Conservation (phyloP, 2,113 vertebrate genomes). For the Azemiops feae region DNA sequence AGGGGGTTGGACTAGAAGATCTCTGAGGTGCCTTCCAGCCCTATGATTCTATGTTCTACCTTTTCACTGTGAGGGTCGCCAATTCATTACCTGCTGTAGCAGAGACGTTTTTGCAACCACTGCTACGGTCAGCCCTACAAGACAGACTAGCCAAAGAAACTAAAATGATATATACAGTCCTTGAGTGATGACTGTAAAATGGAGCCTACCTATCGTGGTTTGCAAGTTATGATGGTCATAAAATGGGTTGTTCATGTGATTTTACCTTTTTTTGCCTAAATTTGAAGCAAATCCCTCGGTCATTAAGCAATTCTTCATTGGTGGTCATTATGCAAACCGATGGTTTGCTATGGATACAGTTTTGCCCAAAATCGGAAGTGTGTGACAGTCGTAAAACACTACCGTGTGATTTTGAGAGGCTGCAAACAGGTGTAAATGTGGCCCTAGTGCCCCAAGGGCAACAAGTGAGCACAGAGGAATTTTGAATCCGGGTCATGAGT, state of each 20-base stretch:
- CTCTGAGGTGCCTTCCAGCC: not conserved
- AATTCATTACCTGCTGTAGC: not conserved
- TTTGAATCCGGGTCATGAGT: not conserved
- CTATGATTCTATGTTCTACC: not conserved
- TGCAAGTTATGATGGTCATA: not conserved
- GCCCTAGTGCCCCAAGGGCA: not conserved
- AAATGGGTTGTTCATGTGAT: not conserved
- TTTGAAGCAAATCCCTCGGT: not conserved
- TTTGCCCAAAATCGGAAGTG: not conserved
- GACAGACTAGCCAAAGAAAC: not conserved
- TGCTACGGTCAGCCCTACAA: not conserved
- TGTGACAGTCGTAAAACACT: not conserved
- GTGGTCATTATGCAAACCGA: not conserved
- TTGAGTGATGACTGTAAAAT: not conserved
- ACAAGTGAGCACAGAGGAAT: not conserved
- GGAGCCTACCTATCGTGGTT: not conserved
- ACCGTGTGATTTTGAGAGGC: not conserved
- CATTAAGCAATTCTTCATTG: not conserved
- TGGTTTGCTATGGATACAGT: not conserved
- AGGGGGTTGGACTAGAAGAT: not conserved
- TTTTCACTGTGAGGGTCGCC: not conserved
- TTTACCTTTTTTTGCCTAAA: not conserved
- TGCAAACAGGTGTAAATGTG: not conserved
- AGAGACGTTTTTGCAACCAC: not conserved
- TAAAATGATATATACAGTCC: not conserved